phyloP scores from a whole-genome alignment of 2,888 invertebrate genomes.

The Athalia circularis region DNA sequence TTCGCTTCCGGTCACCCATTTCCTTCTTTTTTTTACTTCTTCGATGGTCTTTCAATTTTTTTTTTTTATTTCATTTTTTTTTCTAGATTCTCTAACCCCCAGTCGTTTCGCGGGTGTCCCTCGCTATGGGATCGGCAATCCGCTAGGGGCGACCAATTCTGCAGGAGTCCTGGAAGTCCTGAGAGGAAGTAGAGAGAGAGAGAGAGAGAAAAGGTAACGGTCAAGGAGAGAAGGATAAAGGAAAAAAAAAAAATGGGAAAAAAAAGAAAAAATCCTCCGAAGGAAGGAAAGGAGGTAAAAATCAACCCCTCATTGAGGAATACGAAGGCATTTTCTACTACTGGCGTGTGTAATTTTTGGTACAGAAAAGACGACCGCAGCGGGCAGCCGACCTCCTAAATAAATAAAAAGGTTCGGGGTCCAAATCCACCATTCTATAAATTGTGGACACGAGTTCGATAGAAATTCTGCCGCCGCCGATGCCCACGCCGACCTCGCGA shows the following conservation, averaged over 20 bases:
- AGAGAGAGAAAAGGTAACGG: constrained; percentile 16
- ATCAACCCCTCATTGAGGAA: constrained; percentile 41
- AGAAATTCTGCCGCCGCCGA: background rate
- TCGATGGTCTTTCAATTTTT: background rate
- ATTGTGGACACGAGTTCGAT: constrained; percentile 36
- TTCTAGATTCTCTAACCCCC: background rate
- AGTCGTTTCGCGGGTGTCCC: background rate
- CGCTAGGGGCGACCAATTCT: constrained; percentile 27
- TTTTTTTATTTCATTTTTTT: background rate
- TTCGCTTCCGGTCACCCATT: constrained; percentile 36
- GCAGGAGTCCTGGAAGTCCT: background rate
- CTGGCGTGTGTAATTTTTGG: constrained; percentile 37
- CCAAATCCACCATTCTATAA: constrained; percentile 37
- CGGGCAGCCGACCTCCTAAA: constrained; percentile 35
- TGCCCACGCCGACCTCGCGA: constrained; percentile 5
- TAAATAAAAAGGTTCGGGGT: constrained; percentile 41
- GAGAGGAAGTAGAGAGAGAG: constrained; percentile 29
- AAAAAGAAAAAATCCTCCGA: background rate
- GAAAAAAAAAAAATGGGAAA: constrained; percentile 22
- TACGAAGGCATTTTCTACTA: constrained; percentile 33
- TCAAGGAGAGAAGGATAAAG: constrained; percentile 36
- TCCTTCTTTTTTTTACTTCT: background rate
- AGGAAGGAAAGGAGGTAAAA: constrained; percentile 16
- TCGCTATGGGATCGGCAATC: constrained; percentile 11
- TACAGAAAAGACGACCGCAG: constrained; percentile 43